phyloP scores from a whole-genome alignment of 1,140 invertebrate genomes.

The Calliopsis andreniformis region DNA sequence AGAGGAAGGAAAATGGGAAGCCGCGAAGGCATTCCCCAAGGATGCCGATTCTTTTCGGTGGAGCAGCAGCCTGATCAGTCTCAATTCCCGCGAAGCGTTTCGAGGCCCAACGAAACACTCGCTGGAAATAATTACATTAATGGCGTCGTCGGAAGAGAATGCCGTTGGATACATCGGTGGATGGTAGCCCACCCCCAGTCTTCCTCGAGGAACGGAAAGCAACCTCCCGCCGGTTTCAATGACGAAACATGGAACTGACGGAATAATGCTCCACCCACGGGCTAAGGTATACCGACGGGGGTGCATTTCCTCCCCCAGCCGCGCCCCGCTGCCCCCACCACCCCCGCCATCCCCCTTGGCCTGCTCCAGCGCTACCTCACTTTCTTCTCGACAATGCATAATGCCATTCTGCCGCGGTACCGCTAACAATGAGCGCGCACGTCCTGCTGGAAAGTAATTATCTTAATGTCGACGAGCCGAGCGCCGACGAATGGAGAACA shows the following conservation, averaged over 20 bases:
- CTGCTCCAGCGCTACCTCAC: conserved; percentile 27
- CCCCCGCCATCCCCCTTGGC: neutral
- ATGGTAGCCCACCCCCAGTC: conserved; percentile 25
- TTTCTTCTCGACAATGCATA: conserved; percentile 67
- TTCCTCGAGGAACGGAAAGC: conserved; percentile 53
- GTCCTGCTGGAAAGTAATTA: conserved; percentile 70
- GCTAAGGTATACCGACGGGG: conserved; percentile 41
- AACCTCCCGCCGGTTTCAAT: conserved; percentile 52
- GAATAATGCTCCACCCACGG: conserved; percentile 56
- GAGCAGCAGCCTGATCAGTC: conserved; percentile 37
- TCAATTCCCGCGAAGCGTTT: conserved; percentile 54
- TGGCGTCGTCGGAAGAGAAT: conserved; percentile 59
- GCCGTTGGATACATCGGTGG: conserved; percentile 52
- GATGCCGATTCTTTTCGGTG: conserved; percentile 11
- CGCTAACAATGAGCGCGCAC: conserved; percentile 61
- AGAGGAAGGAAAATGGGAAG: neutral
- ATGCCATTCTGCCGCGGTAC: conserved; percentile 69
- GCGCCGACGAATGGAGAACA: conserved; percentile 57
- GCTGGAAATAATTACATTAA: conserved; percentile 70
- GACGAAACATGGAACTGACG: conserved; percentile 50
- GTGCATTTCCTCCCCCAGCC: conserved; percentile 4
- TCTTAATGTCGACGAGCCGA: conserved; percentile 68
- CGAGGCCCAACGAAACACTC: conserved; percentile 49
- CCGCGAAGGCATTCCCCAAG: conserved; percentile 15
- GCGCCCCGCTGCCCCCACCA: neutral